Conservation (phyloP, 2,888 invertebrate species). For the Callosobruchus maculatus region DNA sequence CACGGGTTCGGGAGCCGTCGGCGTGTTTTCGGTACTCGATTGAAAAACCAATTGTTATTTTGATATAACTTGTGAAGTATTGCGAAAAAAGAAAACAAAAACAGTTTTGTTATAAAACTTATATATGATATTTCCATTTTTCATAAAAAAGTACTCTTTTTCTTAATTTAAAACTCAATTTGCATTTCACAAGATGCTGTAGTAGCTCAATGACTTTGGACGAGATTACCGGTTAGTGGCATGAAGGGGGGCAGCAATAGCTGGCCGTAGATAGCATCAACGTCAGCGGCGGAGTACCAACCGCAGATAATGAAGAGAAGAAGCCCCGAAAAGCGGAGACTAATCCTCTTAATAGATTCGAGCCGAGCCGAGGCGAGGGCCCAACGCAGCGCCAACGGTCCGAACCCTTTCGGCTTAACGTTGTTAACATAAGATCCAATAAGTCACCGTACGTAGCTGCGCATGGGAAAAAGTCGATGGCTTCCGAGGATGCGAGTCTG, state of each 20-base stretch:
- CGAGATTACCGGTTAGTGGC: too few species aligned
- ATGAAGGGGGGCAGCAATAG: background rate
- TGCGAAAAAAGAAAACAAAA: too few species aligned
- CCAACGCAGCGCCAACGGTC: slow-evolving; percentile 11
- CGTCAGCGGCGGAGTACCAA: slow-evolving; percentile 17
- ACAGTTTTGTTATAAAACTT: too few species aligned
- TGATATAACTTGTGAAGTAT: too few species aligned
- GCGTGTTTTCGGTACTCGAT: too few species aligned
- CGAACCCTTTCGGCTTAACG: slow-evolving; percentile 49
- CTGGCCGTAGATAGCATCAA: background rate
- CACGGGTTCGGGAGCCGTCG: too few species aligned
- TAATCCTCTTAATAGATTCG: slow-evolving; percentile 52
- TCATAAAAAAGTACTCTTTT: too few species aligned
- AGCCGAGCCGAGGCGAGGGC: slow-evolving; percentile 38
- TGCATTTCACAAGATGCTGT: background rate
- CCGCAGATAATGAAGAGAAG: slow-evolving; percentile 44
- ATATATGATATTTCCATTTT: too few species aligned
- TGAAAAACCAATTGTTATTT: too few species aligned
- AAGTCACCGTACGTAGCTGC: slow-evolving; percentile 34
- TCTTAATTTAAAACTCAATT: too few species aligned
- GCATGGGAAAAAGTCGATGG: slow-evolving; percentile 1
- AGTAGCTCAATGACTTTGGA: background rate
- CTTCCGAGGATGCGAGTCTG: background rate
- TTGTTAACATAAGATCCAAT: slow-evolving; percentile 50
- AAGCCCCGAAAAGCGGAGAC: slow-evolving; percentile 33